Evolutionary conservation across 2,888 invertebrate species (phyloP), one percentile per base, ranked within the genome.

Genomic region (Muschampia plurimacula): DNA sequence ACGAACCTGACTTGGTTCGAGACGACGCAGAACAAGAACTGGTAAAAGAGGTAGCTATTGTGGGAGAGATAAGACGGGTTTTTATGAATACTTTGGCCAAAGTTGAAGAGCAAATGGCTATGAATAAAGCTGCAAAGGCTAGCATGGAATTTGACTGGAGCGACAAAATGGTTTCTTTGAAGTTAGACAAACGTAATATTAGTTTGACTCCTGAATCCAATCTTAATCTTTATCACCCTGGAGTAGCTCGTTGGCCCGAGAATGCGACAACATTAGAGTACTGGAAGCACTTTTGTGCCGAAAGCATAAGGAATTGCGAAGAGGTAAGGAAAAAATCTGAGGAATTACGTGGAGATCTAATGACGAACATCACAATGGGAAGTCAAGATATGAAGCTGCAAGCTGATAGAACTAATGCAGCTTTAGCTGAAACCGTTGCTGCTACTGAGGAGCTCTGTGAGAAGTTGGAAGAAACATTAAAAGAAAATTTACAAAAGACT

Each of bases 91-190:
- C 96, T 0, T 86, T 97, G 59, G 92, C 93, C 12, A 96, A 97
- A 84, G 96, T 97, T 1, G 96, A 97, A 76, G 88, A 92, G 41
- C 97, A 97, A 85, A 95, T 97, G 84, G 83, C 94, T n/a, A 96
- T 96, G 80, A 96, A 98, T 82, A 97, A 96, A 83, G 96, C 97
- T 5, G 96, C 97, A 0, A 98, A 98, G 84, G 94, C 96, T 59
- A 95, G 96, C 32, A 90, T 98, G 74, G 98, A 99, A 89, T 96
- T 95, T 78, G 98, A 98, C 85, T 98, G 98, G 98, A 97, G 98
- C 78, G 98, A 98, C 85, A 99, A 99, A 89, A 96, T 95, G 82
- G 95, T 96, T 62, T 94, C 97, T 0, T 95, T 97, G 79, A 96
- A 96, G 77, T 93, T 97, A 13, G 98, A 98, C 78, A 94, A 96